A percentile compares a stretch with the other conserved stretches of the same genome.
These are phyloP conservation scores for Chloromyia formosa DNA, from an alignment of 2,888 invertebrate genomes.

Conservation along the genomic window DNA sequence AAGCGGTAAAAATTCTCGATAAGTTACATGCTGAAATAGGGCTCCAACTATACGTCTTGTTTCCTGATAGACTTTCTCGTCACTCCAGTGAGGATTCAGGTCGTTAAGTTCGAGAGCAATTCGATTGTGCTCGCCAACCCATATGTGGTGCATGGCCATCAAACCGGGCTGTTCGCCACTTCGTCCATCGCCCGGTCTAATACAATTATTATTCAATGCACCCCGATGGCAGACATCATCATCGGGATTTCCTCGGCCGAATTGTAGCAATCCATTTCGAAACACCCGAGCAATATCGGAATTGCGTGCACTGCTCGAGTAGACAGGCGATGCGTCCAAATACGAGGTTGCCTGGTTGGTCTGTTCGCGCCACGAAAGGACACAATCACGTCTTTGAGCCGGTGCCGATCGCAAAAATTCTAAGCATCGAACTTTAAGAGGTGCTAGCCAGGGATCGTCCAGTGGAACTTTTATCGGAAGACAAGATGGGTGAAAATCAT, in stretches of 20 bases:
- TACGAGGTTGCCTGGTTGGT: slow-evolving; percentile 85
- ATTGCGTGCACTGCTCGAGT: slow-evolving; percentile 78
- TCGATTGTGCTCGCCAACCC: slow-evolving; percentile 67
- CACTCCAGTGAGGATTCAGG: slow-evolving; percentile 87
- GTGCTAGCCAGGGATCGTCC: slow-evolving; percentile 77
- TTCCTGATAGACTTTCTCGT: slow-evolving; percentile 87
- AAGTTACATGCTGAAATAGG: slow-evolving; percentile 84
- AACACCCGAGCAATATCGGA: slow-evolving; percentile 80
- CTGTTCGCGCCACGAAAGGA: slow-evolving; percentile 84
- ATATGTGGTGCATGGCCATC: slow-evolving; percentile 63
- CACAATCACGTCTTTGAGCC: slow-evolving; percentile 80
- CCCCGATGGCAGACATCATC: slow-evolving; percentile 77
- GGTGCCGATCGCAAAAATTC: slow-evolving; percentile 86
- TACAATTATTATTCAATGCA: slow-evolving; percentile 77
- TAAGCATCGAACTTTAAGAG: slow-evolving; percentile 77
- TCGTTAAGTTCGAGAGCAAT: slow-evolving; percentile 76
- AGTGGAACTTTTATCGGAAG: slow-evolving; percentile 79
- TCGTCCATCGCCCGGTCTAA: slow-evolving; percentile 80
- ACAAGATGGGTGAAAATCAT: slow-evolving; percentile 82
- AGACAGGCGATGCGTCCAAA: slow-evolving; percentile 83
- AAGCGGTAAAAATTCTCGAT: slow-evolving; percentile 83
- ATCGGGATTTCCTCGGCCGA: slow-evolving; percentile 73
- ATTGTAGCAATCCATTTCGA: slow-evolving; percentile 74
- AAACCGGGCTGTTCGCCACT: slow-evolving; percentile 81
- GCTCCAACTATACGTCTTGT: slow-evolving; percentile 83